Conservation (phyloP, 2,113 vertebrate species). For the Cottus gobio region DNA sequence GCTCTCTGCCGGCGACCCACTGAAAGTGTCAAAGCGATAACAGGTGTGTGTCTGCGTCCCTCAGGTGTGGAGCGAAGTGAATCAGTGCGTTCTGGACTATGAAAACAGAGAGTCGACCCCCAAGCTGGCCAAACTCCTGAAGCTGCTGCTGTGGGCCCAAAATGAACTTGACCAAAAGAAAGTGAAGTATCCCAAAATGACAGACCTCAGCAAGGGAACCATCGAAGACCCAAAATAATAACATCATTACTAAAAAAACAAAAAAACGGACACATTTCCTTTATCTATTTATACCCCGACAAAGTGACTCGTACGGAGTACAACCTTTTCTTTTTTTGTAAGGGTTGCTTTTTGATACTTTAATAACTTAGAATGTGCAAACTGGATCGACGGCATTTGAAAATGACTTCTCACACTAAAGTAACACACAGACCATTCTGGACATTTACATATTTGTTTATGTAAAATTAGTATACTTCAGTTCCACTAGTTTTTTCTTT, state of each 20-base stretch:
- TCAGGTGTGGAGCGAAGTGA: conserved; percentile 99
- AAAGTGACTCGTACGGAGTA: conserved; percentile 74
- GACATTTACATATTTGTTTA: conserved; percentile 70
- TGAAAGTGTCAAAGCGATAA: neutral
- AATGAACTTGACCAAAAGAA: conserved; percentile 99
- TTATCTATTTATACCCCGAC: conserved; percentile 83
- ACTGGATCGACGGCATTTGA: conserved; percentile 72
- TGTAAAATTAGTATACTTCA: conserved; percentile 48
- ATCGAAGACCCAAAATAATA: conserved; percentile 96
- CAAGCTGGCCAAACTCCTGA: conserved; percentile 97
- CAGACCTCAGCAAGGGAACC: conserved; percentile 98
- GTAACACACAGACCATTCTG: conserved; percentile 65
- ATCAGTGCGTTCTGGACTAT: conserved; percentile 95
- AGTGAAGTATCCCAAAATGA: conserved; percentile 99
- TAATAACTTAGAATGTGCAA: conserved; percentile 75
- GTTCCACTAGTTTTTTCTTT: conserved; percentile 64
- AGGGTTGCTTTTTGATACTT: conserved; percentile 81
- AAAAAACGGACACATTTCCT: conserved; percentile 76
- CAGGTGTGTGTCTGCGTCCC: conserved; percentile 54
- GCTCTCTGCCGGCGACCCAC: neutral
- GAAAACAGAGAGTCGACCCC: conserved; percentile 97
- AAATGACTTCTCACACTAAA: conserved; percentile 64
- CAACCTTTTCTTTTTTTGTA: conserved; percentile 78
- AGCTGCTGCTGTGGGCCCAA: conserved; percentile 98
- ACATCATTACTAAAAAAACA: conserved; percentile 48